Evolutionary conservation across 2,113 vertebrate species (phyloP).

Genomic region (Rostratula benghalensis): DNA sequence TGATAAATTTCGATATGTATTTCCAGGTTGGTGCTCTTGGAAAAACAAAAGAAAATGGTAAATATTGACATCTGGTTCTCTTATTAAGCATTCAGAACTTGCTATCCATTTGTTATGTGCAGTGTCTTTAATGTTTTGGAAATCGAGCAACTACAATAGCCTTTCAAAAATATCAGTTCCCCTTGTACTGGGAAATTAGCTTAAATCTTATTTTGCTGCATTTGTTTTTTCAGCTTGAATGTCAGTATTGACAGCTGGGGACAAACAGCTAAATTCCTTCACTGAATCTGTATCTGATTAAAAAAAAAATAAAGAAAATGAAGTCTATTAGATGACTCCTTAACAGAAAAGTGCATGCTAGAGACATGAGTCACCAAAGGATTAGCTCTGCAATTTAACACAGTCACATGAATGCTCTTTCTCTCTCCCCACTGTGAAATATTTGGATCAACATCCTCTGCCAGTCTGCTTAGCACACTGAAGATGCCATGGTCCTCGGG

Average conservation of each 20-base stretch:
- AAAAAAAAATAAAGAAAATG: neutral
- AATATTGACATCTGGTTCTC: neutral
- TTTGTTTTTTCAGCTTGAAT: neutral
- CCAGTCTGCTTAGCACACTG: neutral
- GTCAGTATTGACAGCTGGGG: neutral
- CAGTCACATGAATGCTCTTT: neutral
- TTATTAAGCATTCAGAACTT: neutral
- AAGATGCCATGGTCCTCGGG: neutral
- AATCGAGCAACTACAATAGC: neutral
- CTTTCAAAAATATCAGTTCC: neutral
- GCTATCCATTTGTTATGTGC: neutral
- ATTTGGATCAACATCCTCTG: neutral
- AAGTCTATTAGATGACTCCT: neutral
- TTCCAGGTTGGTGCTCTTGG: neutral
- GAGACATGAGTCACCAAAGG: neutral
- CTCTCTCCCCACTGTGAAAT: neutral
- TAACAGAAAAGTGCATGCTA: neutral
- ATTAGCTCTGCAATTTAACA: constrained; percentile 22
- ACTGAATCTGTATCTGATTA: neutral
- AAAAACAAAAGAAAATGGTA: neutral
- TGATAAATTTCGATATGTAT: neutral
- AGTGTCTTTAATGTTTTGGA: neutral
- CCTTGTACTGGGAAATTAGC: neutral
- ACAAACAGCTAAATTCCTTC: neutral
- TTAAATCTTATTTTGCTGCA: neutral